Base-by-base conservation (phyloP, 2,113 vertebrate genomes). In the Pelodiscus sinensis region DNA sequence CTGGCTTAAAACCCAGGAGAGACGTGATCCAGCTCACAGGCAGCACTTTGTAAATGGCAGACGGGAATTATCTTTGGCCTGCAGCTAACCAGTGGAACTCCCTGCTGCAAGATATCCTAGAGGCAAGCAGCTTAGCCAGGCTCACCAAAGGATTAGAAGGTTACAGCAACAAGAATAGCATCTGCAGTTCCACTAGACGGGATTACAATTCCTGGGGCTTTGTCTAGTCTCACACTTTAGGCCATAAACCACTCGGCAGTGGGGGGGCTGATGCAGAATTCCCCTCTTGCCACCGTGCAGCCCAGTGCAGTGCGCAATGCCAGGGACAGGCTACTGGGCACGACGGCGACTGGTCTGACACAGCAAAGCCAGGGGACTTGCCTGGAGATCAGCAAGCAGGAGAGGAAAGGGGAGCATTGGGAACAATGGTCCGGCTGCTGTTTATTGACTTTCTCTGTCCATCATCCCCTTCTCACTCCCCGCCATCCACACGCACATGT, bases 21-120 rank as follows among this genome's bases (percentile, higher is more conserved):
- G 1, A 19, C 19, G 38, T 6, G n/a, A 73, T 73, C 18, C 68
- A 38, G 68, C 18, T 73, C 44, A 44, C 44, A 44, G 22, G n/a
- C 68, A 12, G 10, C 9, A 54, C 82, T 25, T 8, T 6, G 82
- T 29, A 4, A 0, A 0, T 2, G 8, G 15, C 6, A 52, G 10
- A 14, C 3, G 35, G 79, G 12, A 65, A 50, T 12, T 35, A 73
- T 38, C n/a, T 38, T 22, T 52, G 2, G n/a, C 10, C 13, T 0
- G 0, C 6, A 11, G 62, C 9, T 60, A 85, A 52, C n/a, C 2
- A 19, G 0, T 11, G 55, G 83, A 90, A 62, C 50, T 4, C 58
- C 25, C 13, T 57, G 81, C 85, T 60, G 85, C 0, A 0, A 79
- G 57, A 29, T 18, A 12, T 1, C 0, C 44, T 79, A 86, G n/a